These are phyloP conservation scores for Limnephilus lunatus DNA, from an alignment of 2,888 invertebrate genomes.

Conservation along the genomic window DNA sequence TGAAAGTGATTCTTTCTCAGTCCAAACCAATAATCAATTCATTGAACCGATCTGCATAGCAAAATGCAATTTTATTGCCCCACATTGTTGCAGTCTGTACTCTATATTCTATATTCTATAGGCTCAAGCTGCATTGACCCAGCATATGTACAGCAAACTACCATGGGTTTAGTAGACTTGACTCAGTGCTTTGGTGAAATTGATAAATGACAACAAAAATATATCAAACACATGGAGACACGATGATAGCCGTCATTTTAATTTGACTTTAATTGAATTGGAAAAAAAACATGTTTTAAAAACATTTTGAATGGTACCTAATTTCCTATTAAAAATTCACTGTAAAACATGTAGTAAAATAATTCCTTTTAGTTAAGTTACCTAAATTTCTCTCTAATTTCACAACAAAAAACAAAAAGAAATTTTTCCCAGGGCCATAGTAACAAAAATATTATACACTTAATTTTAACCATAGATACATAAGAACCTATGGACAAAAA, in stretches of 20 bases:
- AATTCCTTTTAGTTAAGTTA: too few relatives aligned
- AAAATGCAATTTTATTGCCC: constrained; percentile 2
- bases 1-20: background rate
- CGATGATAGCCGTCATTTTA: background rate
- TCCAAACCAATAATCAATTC: background rate
- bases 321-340: too few relatives aligned
- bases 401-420: too few relatives aligned
- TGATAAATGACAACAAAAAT: background rate
- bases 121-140: background rate
- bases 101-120: background rate
- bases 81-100: background rate
- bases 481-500: too few relatives aligned
- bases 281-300: too few relatives aligned
- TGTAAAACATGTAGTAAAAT: too few relatives aligned
- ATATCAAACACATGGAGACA: background rate
- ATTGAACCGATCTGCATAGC: background rate
- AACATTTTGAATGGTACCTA: too few relatives aligned
- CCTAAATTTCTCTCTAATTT: too few relatives aligned
- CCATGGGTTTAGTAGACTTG: background rate
- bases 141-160: background rate
- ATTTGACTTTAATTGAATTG: background rate
- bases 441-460: too few relatives aligned
- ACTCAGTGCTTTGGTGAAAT: background rate
- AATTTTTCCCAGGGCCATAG: too few relatives aligned
- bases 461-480: too few relatives aligned